Evolutionary conservation across 2,113 vertebrate species (phyloP), one percentile per base, ranked within the genome.

Genomic region (Oncorhynchus masou): DNA sequence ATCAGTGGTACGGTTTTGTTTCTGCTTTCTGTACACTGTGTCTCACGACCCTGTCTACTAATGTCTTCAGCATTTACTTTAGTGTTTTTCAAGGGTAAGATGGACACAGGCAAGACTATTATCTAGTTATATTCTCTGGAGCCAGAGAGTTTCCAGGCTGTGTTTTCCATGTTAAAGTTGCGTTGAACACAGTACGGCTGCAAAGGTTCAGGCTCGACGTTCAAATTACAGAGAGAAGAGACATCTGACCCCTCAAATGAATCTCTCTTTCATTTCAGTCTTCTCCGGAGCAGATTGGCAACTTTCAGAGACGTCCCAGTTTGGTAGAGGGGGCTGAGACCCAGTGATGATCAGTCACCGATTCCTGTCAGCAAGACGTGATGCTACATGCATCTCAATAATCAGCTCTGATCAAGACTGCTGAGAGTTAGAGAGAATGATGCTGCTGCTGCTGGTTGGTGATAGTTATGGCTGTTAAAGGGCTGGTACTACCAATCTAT

Each of bases 371-470:
- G 51, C 51, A 16, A 54, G 51, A 6, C 77, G 71, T 68, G 77
- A 75, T 73, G 67, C 78, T 0, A 66, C 86, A 83, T 86, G 73
- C 76, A 60, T 85, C 84, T 80, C 66, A 25, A 29, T 80, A 64
- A 87, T 85, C 80, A 74, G 71, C n/a, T 75, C 79, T 81, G 79
- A 88, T 87, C 84, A 54, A 68, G 65, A 19, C 65, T 45, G 39
- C 39, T 45, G 25, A 31, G 25, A 67, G 25, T 6, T 9, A 11
- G 16, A 31, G 65, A 19, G 65, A 31, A 27, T 76, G 62, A 54
- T 16, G 39, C 20, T 51, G 65, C 65, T 31, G 24, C 65, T 67
- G 24, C 27, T 66, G 34, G 27, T 8, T 54, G 29, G 29, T 77
- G 71, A 83, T 83, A 78, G 74, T 68, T 27, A 24, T 29, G 72